Evolutionary conservation across 2,113 vertebrate genomes (phyloP), one percentile per base, ranked within the genome.

Genomic region (Neolamprologus sp.): DNA sequence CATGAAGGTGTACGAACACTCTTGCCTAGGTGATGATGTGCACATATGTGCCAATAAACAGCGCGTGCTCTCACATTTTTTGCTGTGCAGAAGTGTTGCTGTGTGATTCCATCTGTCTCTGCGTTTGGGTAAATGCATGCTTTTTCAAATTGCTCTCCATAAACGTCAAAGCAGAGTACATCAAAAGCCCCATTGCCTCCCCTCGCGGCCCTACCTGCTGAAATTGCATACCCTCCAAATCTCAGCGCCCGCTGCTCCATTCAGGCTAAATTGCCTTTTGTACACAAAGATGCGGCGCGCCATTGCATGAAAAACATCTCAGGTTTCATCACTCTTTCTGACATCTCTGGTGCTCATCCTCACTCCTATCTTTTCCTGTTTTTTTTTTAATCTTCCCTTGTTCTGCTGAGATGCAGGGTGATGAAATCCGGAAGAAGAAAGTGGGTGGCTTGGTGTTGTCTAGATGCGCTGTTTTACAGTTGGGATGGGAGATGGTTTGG

Each of bases 261-360:
- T 94, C 88, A 85, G 71, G 83, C 45, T 87, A 91, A 91, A 94
- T 94, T 90, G 91, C 86, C 87, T 92, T 89, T 84, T 83, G 89
- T 91, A 92, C 89, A 94, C 93, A 90, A 91, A 85, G 87, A 84
- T 80, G 92, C 87, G 81, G 68, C 85, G 13, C 26, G 13, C 49
- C 63, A 65, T 94, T 95, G 94, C 95, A 91, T 58, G 92, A 80
- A 84, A 92, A 92, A 78, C 80, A 85, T 86, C 91, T 73, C 17
- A 2, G 85, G 80, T 94, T 95, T 95, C 95, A 95, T 95, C 95
- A 95, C 87, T 71, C 89, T 35, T 79, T 47, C 82, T 49, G 17
- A 71, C 81, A 51, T 87, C 65, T 81, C 82, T 3, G 42, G 7
- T 51, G 8, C 84, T 82, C 73, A 8, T 87, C 84, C 55, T 47